Percentiles rank a stretch among this genome's conserved stretches.
Conservation (phyloP, 2,888 invertebrate species). For the Melieria omissa region DNA sequence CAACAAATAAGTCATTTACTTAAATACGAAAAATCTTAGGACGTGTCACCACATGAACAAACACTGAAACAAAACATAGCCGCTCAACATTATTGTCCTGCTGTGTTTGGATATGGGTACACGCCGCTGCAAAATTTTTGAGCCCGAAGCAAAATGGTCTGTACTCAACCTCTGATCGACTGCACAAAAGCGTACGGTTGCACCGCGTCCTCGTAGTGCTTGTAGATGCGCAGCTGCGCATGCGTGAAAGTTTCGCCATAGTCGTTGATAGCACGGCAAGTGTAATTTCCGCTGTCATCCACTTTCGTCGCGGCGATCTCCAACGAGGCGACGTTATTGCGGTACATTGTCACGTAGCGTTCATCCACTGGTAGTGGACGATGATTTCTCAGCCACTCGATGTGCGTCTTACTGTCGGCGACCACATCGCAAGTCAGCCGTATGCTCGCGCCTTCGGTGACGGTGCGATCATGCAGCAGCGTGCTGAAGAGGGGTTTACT, state of each 20-base stretch:
- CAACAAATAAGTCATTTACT: too few species aligned
- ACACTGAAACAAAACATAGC: too few species aligned
- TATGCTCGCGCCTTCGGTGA: conserved; percentile 78
- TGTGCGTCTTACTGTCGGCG: conserved; percentile 71
- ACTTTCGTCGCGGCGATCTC: conserved; percentile 77
- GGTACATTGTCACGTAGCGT: conserved; percentile 72
- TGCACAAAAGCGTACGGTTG: conserved; percentile 80
- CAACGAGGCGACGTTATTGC: conserved; percentile 76
- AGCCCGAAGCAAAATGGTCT: too few species aligned
- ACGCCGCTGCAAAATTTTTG: too few species aligned
- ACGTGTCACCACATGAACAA: too few species aligned
- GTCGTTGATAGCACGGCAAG: conserved; percentile 80
- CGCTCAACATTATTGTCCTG: too few species aligned
- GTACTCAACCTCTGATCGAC: conserved; percentile 74
- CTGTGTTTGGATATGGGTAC: too few species aligned
- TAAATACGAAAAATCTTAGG: too few species aligned
- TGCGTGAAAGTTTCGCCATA: conserved; percentile 78
- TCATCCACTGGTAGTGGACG: conserved; percentile 68
- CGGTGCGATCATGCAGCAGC: conserved; percentile 79
- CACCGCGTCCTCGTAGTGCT: conserved; percentile 76
- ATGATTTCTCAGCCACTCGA: conserved; percentile 83
- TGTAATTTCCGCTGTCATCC: conserved; percentile 82
- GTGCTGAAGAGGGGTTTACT: conserved; percentile 78
- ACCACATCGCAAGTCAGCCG: conserved; percentile 82
- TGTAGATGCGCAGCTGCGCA: conserved; percentile 80